Base-by-base conservation (phyloP, 2,113 vertebrate species). In the Pardalotus punctatus region DNA sequence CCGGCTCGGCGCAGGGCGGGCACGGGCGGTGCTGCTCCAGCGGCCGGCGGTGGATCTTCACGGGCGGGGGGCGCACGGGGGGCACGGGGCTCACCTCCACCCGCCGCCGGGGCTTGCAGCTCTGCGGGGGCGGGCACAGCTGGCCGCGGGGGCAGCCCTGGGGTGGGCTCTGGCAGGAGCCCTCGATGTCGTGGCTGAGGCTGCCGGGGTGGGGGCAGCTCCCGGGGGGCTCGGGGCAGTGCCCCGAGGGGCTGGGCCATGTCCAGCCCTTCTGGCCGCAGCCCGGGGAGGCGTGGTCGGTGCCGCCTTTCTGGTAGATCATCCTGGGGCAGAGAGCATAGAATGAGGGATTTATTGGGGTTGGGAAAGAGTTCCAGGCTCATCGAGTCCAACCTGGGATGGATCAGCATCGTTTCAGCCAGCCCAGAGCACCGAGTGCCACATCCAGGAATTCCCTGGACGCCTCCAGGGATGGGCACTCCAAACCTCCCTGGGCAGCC, bases 31-130 rank as follows among this genome's bases (percentile, higher is more conserved):
- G 80, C 60, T 96, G 96, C 93, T 96, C 38, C 42, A 96, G 69
- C 0, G 96, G 96, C 15, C 96, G 73, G 5, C 69, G 88, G 2
- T 71, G 90, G 81, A 96, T 81, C 36, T 42, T 95, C 3, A 50
- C 56, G 2, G 94, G 78, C 22, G 88, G 85, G 33, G 81, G 88
- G 60, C 93, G 71, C 23, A 5, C 0, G 4, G 94, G 93, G 38
- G 90, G 90, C 25, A 45, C 15, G 3, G 64, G 94, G 88, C 24
- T 85, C 86, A 96, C 88, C 82, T 96, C 96, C 79, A 96, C 94
- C 16, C 96, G 56, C 33, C 96, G 60, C 9, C 86, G 70, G 18
- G 96, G 94, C 10, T 93, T 94, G 43, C 84, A 83, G 84, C 72
- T 91, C 51, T 33, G 94, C 36, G 69, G 95, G 8, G 92, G 6